Evolutionary conservation across 2,888 invertebrate genomes (phyloP), one percentile per base, ranked within the genome.

Genomic region (Spilosoma lubricipeda): DNA sequence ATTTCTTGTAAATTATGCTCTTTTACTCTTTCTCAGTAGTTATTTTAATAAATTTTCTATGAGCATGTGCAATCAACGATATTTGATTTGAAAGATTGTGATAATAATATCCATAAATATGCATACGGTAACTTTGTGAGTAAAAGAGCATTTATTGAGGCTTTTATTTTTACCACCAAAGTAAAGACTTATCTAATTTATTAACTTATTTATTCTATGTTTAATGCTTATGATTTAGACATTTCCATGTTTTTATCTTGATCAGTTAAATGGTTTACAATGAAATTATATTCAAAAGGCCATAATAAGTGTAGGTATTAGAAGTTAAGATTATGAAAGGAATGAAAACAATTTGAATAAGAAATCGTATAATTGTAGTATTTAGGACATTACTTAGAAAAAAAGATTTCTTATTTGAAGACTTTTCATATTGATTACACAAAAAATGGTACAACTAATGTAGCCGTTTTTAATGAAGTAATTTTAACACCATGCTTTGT

Each of bases 251-350:
- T 76, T 84, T 79, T 72, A 75, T 74, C 71, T 77, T 67, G 68
- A 75, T 45, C 76, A 81, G 76, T 23, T 30, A 73, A 80, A 78
- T 48, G 42, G 71, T 72, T 76, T 36, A 79, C 79, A 80, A 74
- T 81, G 82, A 85, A 88, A 88, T 86, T 87, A 87, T 86, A 85
- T 82, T 81, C 80, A 84, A 86, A 93, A 94, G 94, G 95, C 95
- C 95, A 95, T 95, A 95, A 91, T 95, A 95, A 91, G 84, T 92
- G 78, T 95, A 95, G 95, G 95, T 90, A 90, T 90, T 93, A 93
- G 92, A 77, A 86, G 75, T 84, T 92, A 93, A 90, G 87, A 76
- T 71, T 33, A 48, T 23, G 13, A 71, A 70, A 67, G 71, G 73
- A 72, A 81, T 92, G 95, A 95, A 93, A 93, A 91, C 92, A 83